A percentile compares a stretch with the other conserved stretches of the same genome.
These are phyloP conservation scores for Eclectus roratus DNA, from an alignment of 2,113 vertebrate genomes.

Conservation along the genomic window DNA sequence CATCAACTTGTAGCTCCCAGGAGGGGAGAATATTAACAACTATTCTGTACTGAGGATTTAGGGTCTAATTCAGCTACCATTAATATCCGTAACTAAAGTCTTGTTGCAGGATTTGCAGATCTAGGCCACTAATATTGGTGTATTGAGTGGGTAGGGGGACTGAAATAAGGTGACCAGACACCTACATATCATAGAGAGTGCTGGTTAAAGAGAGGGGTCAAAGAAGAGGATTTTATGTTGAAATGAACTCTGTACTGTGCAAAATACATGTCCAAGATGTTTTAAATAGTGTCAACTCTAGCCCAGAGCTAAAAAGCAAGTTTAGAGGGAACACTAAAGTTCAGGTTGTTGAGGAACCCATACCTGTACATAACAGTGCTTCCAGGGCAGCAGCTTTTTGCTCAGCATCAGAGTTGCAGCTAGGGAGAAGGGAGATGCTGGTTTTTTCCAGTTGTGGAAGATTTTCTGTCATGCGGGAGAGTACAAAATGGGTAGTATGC, in stretches of 20 bases:
- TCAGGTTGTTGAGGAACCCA: background rate
- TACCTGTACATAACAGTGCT: background rate
- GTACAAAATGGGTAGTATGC: background rate
- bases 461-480: background rate
- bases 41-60: conserved; percentile 38
- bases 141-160: background rate
- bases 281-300: background rate
- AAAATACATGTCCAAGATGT: background rate
- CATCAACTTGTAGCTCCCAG: background rate
- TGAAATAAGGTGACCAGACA: background rate
- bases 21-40: background rate
- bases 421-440: background rate
- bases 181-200: background rate
- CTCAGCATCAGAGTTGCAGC: background rate
- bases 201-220: background rate
- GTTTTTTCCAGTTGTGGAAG: background rate
- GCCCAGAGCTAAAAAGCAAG: background rate
- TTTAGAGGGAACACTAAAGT: background rate
- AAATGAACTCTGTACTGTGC: background rate
- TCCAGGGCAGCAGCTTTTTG: background rate
- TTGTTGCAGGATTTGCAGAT: conserved; percentile 32
- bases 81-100: conserved; percentile 11
- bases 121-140: background rate
- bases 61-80: background rate
- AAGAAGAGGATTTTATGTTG: background rate